Base-by-base conservation (phyloP, 1,140 invertebrate species). In the Chrysomallon squamiferum region DNA sequence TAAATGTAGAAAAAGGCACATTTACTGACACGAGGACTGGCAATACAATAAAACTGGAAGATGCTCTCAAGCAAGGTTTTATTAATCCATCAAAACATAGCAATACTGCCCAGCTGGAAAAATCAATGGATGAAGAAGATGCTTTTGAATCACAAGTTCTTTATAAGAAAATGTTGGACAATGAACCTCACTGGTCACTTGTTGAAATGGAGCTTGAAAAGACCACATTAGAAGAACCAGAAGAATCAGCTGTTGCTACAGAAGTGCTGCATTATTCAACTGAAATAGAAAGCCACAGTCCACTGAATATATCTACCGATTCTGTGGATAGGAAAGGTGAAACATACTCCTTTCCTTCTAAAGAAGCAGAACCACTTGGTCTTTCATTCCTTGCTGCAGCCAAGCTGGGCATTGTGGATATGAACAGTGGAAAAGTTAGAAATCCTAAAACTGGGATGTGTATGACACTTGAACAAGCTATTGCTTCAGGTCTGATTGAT, bases 1-100 rank as follows among this genome's bases (percentile, higher is more conserved):
- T 96, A 32, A 92, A 95, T 86, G 89, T 91, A 2, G 91, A 91
- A 67, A 92, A 93, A 69, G 92, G 92, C n/a, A 89, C 92, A 80
- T 91, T 93, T 72, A 91, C 91, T 81, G 92, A 95, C 78, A 90
- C 90, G 0, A 89, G 89, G 75, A 89, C 88, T 54, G 89, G 92
- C 59, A 88, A 88, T 62, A 91, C 90, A 74, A 81, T 87, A 22
- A 73, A 81, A 57, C 66, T 87, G 35, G 75, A 78, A 45, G 67
- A 73, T 33, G 83, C 83, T 32, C 50, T 77, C 13, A 76, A 76
- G 29, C 65, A 68, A 47, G 80, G 79, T 18, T 80, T 80, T 56
- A 76, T 84, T 20, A 73, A 77, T 29, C 43, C 76, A 35, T 79
- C 81, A 11, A 81, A 81, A 68, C 65, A 71, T 45, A 77, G 79